A percentile compares a stretch with the other conserved stretches of the same genome.
phyloP scores from a whole-genome alignment of 2,797 vertebrate genomes.

The Liparis tanakae region DNA sequence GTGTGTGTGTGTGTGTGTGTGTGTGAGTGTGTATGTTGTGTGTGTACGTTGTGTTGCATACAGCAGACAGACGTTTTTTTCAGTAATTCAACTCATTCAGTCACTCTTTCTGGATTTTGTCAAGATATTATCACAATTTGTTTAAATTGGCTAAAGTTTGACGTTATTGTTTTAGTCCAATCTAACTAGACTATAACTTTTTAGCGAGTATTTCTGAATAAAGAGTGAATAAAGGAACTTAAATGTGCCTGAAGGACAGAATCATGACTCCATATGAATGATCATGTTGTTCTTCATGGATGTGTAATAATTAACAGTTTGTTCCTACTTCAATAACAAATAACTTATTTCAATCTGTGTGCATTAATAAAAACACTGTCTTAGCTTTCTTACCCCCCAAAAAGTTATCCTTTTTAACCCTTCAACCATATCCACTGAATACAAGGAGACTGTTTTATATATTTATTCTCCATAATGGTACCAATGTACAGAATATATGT shows the following conservation, averaged over 20 bases:
- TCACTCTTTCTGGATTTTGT: slow-evolving; percentile 2
- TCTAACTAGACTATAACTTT: neutral
- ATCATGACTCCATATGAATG: neutral
- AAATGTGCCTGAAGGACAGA: neutral
- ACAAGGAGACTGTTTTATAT: neutral
- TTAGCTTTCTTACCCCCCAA: neutral
- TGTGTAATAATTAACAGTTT: neutral
- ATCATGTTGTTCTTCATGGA: neutral
- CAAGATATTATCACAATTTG: neutral
- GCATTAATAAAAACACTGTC: neutral
- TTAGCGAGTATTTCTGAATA: neutral
- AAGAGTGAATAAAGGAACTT: neutral
- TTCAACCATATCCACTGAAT: neutral
- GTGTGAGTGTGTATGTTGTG: neutral
- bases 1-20: neutral
- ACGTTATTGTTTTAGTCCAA: neutral
- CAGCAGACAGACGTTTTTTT: neutral
- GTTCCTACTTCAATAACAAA: neutral
- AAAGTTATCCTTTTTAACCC: neutral
- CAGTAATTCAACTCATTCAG: neutral
- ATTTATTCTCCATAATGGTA: neutral
- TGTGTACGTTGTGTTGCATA: neutral
- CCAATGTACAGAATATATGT: slow-evolving; percentile 23
- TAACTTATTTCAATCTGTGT: neutral
- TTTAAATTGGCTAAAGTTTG: slow-evolving; percentile 4